phyloP scores from a whole-genome alignment of 2,797 vertebrate species.

The Cryptoprocta ferox region DNA sequence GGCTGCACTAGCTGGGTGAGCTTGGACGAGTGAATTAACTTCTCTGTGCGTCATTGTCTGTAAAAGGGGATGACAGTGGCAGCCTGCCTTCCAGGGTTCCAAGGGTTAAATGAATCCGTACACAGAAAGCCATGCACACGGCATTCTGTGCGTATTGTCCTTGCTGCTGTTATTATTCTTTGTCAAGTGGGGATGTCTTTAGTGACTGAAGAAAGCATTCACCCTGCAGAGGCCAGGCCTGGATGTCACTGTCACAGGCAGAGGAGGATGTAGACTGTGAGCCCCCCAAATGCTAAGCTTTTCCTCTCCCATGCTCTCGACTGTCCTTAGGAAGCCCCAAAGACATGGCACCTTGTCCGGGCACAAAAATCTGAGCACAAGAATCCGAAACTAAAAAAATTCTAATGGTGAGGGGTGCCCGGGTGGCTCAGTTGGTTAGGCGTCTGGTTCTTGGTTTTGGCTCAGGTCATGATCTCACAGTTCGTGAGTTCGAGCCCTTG shows the following conservation, averaged over 20 bases:
- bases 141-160: accelerated
- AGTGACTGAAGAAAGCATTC: accelerated
- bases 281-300: background rate
- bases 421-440: no score
- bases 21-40: background rate
- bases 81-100: background rate
- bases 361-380: background rate
- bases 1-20: background rate
- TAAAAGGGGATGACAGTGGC: no score
- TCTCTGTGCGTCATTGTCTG: background rate
- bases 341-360: background rate
- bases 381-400: background rate
- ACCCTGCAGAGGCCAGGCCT: background rate
- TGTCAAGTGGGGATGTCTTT: background rate
- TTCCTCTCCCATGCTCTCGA: background rate
- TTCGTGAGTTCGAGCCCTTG: no score
- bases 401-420: no score
- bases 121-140: accelerated
- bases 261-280: background rate
- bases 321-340: background rate
- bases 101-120: background rate
- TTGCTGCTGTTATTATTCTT: no score
- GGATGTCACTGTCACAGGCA: background rate
- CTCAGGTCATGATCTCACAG: no score
- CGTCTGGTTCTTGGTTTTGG: no score